Evolutionary conservation across 2,113 vertebrate genomes (phyloP).

Genomic region (Fukomys damarensis): DNA sequence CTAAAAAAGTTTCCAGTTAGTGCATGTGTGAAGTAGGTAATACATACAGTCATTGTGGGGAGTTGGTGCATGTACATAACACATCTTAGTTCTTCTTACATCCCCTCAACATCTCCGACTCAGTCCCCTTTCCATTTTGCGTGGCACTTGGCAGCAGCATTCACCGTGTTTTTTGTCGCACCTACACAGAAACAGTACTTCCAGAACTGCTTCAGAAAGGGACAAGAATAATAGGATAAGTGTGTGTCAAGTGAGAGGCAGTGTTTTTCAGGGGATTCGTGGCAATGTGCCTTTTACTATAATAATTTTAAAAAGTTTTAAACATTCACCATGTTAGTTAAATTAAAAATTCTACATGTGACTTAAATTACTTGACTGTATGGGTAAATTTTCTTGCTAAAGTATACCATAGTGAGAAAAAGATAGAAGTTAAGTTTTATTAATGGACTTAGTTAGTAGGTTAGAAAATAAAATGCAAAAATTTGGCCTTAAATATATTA

Average conservation of each 20-base stretch:
- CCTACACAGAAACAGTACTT: not conserved
- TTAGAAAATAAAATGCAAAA: slow-evolving; percentile 23
- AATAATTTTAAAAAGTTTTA: not conserved
- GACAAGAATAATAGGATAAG: not conserved
- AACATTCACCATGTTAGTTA: not conserved
- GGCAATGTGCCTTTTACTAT: not conserved
- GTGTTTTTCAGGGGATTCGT: not conserved
- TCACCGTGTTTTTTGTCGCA: not conserved
- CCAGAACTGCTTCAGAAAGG: not conserved
- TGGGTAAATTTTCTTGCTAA: not conserved
- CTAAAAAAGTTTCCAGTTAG: not conserved
- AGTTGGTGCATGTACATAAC: not conserved
- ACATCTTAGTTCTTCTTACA: not conserved
- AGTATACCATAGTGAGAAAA: not conserved
- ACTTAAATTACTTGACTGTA: not conserved
- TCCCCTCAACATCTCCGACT: not conserved
- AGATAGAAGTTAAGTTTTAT: not conserved
- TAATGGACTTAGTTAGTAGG: not conserved
- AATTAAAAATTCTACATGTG: slow-evolving; percentile 15
- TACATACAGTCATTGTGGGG: not conserved
- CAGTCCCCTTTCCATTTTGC: not conserved
- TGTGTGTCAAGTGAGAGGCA: not conserved
- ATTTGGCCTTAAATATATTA: slow-evolving; percentile 1
- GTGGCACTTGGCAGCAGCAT: not conserved
- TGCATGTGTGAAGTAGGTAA: not conserved